Base-by-base conservation (phyloP, 1,140 invertebrate species). In the Tyrophagus putrescentiae region DNA sequence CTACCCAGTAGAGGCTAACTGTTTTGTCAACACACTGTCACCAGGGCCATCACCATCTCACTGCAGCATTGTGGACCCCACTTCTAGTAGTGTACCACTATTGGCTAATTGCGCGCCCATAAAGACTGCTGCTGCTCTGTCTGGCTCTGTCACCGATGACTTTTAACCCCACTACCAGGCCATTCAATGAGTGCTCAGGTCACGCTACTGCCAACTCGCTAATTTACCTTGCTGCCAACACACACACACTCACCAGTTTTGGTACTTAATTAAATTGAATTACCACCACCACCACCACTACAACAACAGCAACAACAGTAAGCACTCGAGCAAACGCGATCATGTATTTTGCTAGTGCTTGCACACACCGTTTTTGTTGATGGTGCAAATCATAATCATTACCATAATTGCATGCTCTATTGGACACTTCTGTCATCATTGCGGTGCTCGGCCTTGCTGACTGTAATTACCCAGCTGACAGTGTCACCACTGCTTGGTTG, bases 181-280 rank as follows among this genome's bases (percentile, higher is more conserved):
- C n/a, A n/a, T n/a, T n/a, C n/a, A n/a, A 29, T 39, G 21, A 39
- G 21, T 13, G 36, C 36, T 39, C 36, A 18, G 45, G 45, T 48
- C 45, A 48, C 45, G 45, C 45, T 18, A 39, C 13, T 39, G 36
- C 36, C 13, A 39, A 39, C 21, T 39, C 36, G 18, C 45, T 48
- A 48, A 48, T 48, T 48, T n/a, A n/a, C n/a, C n/a, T n/a, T n/a
- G n/a, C n/a, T n/a, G n/a, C n/a, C n/a, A n/a, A n/a, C n/a, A n/a
- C n/a, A n/a, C n/a, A n/a, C n/a, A n/a, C n/a, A n/a, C n/a, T n/a
- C 45, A 9, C 7, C 31, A 13, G 18, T 48, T 39, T 21, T 48
- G 45, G 45, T 48, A 48, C 45, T 48, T 48, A 48, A 48, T 48
- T 48, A 48, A 48, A 48, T 48, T 48, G 45, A 48, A 48, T 48